A percentile compares a stretch with the other conserved stretches of the same genome.
Evolutionary conservation across 2,113 vertebrate genomes (phyloP).

Genomic region (Rutilus rutilus): DNA sequence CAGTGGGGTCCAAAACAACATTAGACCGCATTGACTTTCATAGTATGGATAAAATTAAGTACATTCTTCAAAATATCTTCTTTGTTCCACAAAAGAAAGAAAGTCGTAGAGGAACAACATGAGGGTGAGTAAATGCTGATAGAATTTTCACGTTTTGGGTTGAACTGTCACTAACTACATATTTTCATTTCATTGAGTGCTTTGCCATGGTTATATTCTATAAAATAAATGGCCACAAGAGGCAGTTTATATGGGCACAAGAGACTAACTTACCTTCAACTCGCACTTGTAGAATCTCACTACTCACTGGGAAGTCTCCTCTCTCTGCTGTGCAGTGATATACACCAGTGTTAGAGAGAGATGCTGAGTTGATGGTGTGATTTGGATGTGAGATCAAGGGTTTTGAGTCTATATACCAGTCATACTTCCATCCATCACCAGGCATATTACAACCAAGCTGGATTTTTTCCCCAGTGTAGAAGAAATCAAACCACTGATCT

Average conservation of each 20-base stretch:
- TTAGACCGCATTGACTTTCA: neutral
- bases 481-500: neutral
- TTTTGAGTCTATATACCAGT: neutral
- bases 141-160: neutral
- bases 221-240: neutral
- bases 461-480: constrained; percentile 1
- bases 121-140: neutral
- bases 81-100: neutral
- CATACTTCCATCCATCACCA: neutral
- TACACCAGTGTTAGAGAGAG: neutral
- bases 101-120: neutral
- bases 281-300: neutral
- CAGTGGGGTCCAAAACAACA: neutral
- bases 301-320: neutral
- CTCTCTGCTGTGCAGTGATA: constrained; percentile 4
- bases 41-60: neutral
- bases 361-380: neutral
- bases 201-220: neutral
- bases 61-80: neutral
- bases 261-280: neutral
- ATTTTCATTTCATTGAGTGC: neutral
- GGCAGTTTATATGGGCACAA: neutral
- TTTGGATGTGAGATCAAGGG: fast-evolving
- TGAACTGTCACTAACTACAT: neutral
- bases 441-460: neutral